These are phyloP conservation scores for Orbicella faveolata DNA, from an alignment of 64 coral and sea anemone genomes.

Conservation along the genomic window DNA sequence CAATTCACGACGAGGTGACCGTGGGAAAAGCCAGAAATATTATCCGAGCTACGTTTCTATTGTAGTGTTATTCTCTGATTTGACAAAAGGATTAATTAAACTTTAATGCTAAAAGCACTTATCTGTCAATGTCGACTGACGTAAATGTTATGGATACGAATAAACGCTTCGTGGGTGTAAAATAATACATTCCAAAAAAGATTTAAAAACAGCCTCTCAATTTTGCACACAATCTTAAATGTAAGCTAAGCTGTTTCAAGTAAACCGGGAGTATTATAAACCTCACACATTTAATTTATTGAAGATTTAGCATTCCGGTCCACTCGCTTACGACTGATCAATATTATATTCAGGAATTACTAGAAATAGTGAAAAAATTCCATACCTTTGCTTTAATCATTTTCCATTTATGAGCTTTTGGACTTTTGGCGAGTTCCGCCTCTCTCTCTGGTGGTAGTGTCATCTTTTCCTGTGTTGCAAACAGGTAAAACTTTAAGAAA, in stretches of 20 bases:
- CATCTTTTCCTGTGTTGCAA: conserved; percentile 78
- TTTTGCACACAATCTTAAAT: background rate
- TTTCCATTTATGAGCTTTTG: conserved; percentile 97
- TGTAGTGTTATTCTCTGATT: background rate
- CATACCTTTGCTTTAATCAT: conserved; percentile 95
- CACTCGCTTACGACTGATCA: background rate
- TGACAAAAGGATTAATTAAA: conserved; percentile 28
- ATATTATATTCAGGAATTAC: background rate
- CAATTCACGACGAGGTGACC: background rate
- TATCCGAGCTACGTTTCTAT: background rate
- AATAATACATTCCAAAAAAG: background rate
- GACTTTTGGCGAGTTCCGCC: conserved; percentile 76
- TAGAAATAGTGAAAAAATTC: background rate
- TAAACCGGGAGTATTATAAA: background rate
- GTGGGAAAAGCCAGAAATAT: conserved; percentile 6
- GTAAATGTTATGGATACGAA: conserved; percentile 12
- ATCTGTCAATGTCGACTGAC: background rate
- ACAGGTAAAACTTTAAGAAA: conserved; percentile 22
- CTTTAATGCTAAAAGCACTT: background rate
- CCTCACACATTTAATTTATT: background rate
- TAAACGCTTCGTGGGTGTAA: background rate
- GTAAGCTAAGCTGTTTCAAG: too few species aligned
- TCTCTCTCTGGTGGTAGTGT: conserved; percentile 83
- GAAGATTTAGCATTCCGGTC: background rate
- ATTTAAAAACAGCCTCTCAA: background rate